Evolutionary conservation across 2,113 vertebrate species (phyloP).

Genomic region (Oxygymnocypris stewartii): DNA sequence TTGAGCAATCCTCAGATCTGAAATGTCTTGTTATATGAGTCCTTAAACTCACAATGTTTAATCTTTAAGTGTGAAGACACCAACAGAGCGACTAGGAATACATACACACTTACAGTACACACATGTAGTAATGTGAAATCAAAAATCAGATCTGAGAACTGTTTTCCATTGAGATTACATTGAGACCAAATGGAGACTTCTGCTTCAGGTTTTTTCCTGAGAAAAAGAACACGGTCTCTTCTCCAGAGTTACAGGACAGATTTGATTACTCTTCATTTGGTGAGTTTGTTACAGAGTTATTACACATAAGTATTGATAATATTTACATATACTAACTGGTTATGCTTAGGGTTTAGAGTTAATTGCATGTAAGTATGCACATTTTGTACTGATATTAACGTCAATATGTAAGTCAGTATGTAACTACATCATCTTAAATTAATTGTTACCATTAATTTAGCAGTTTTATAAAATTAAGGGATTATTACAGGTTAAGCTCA

Average conservation of each 20-base stretch:
- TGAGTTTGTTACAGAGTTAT: not conserved
- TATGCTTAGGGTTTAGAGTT: not conserved
- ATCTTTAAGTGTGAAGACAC: not conserved
- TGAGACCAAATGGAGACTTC: not conserved
- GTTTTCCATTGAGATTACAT: slow-evolving; percentile 4
- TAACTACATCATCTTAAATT: not conserved
- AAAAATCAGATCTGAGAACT: not conserved
- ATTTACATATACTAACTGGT: not conserved
- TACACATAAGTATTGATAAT: not conserved
- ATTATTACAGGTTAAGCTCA: not conserved
- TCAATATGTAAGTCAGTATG: not conserved
- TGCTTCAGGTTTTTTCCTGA: not conserved
- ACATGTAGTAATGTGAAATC: not conserved
- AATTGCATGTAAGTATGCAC: not conserved
- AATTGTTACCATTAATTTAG: not conserved
- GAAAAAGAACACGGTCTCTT: too few species aligned
- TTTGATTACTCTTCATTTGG: too few species aligned
- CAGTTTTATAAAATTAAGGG: not conserved
- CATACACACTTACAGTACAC: not conserved
- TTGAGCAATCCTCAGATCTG: slow-evolving; percentile 7
- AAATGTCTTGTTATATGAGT: slow-evolving; percentile 13
- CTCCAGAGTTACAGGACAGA: too few species aligned
- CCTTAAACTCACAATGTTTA: slow-evolving; percentile 2
- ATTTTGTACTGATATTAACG: not conserved
- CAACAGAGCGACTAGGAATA: slow-evolving; percentile 11